Conservation (phyloP, 23 tunicate genomes). For the Phallusia fumigata region DNA sequence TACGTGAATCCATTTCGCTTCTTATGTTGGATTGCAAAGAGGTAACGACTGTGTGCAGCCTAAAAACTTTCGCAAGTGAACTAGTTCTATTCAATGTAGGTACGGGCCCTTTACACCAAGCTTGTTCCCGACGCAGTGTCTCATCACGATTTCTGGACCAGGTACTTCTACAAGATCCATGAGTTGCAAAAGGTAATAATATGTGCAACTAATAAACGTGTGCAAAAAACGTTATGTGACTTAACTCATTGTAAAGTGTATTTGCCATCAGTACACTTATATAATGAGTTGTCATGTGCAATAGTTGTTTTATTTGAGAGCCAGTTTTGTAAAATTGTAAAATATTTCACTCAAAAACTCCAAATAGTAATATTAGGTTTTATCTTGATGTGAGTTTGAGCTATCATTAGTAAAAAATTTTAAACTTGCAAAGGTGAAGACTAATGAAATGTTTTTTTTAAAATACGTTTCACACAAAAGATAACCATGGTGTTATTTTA, state of each 20-base stretch:
- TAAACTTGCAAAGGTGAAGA: too few species aligned
- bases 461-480: not conserved
- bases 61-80: not conserved
- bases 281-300: too few species aligned
- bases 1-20: slow-evolving; percentile 74
- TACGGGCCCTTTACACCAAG: slow-evolving; percentile 84
- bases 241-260: too few species aligned
- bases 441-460: not conserved
- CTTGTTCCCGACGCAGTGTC: slow-evolving; percentile 95
- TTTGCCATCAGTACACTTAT: too few species aligned
- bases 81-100: slow-evolving; percentile 16
- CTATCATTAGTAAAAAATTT: too few species aligned
- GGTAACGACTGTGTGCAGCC: slow-evolving; percentile 10
- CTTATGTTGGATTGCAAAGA: slow-evolving; percentile 93
- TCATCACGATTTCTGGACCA: slow-evolving; percentile 88
- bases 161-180: slow-evolving; percentile 79
- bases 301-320: too few species aligned
- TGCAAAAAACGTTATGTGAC: too few species aligned
- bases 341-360: too few species aligned
- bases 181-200: slow-evolving; percentile 40
- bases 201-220: too few species aligned
- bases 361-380: too few species aligned
- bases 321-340: too few species aligned
- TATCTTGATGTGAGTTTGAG: too few species aligned
- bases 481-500: not conserved